Percentiles rank a stretch among this genome's conserved stretches.
These are phyloP conservation scores for Planococcus citri DNA, from an alignment of 1,140 invertebrate species.

Conservation along the genomic window DNA sequence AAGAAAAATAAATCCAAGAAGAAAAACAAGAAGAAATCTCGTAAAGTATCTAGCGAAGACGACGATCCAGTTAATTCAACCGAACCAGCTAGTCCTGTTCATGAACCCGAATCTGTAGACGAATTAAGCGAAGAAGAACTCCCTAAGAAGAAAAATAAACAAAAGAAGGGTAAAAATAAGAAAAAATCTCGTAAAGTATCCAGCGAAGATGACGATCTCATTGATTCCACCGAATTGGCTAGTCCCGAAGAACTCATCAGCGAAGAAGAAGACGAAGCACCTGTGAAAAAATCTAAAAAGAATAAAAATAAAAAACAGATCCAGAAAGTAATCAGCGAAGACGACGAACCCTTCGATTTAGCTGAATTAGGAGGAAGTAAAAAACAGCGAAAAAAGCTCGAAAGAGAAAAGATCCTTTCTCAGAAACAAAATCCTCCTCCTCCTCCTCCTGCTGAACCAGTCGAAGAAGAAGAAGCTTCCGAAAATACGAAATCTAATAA, in stretches of 20 bases:
- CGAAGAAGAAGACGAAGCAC: constrained; percentile 25
- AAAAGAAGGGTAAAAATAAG: constrained; percentile 22
- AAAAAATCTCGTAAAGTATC: background rate
- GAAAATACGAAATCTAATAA: background rate
- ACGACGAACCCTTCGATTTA: constrained; percentile 22
- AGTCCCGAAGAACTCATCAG: constrained; percentile 30
- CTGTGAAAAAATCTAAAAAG: constrained; percentile 28
- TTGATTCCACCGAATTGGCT: constrained; percentile 24
- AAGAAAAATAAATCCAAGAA: background rate
- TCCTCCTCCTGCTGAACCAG: background rate
- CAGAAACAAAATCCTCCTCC: constrained; percentile 19
- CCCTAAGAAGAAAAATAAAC: constrained; percentile 26
- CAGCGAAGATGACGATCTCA: background rate
- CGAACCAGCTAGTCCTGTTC: no score
- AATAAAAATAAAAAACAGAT: constrained; percentile 28
- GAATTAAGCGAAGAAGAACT: background rate
- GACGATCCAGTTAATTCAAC: no score
- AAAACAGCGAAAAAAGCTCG: constrained; percentile 37
- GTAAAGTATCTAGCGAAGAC: background rate
- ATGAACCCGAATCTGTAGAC: background rate
- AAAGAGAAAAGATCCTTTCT: constrained; percentile 22
- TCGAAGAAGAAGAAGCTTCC: background rate
- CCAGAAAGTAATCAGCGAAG: background rate
- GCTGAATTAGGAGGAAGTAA: constrained; percentile 35
- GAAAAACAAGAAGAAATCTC: background rate